These are phyloP conservation scores for Aphodius sticticus DNA, from an alignment of 2,888 invertebrate species.

Conservation along the genomic window DNA sequence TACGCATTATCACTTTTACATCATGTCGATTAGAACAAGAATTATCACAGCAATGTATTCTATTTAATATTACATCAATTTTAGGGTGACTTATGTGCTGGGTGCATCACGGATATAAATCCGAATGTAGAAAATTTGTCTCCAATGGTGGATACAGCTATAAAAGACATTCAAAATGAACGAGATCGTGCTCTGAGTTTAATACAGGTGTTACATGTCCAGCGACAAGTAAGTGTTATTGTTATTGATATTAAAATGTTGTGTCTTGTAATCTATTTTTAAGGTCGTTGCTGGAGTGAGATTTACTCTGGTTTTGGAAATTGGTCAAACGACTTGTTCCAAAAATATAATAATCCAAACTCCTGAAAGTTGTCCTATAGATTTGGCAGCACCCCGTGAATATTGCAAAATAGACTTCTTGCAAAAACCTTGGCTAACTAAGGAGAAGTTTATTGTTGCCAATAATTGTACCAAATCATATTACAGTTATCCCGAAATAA, in stretches of 20 bases:
- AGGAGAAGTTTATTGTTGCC: constrained; percentile 67
- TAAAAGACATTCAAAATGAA: constrained; percentile 61
- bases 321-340: constrained; percentile 63
- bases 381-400: constrained; percentile 50
- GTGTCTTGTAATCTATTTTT: constrained; percentile 42
- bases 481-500: constrained; percentile 33
- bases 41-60: no score
- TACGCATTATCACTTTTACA: no score
- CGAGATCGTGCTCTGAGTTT: constrained; percentile 57
- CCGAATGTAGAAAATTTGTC: constrained; percentile 63
- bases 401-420: constrained; percentile 69
- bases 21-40: no score
- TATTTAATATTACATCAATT: neutral
- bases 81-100: constrained; percentile 44
- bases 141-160: constrained; percentile 61
- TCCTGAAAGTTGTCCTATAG: constrained; percentile 51
- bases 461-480: constrained; percentile 71
- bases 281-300: constrained; percentile 70
- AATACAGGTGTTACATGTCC: constrained; percentile 61
- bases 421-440: constrained; percentile 73
- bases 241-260: neutral
- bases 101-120: constrained; percentile 64
- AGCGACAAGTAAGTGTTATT: constrained; percentile 65
- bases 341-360: constrained; percentile 44
- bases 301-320: constrained; percentile 64